Evolutionary conservation across 2,888 invertebrate genomes (phyloP), one percentile per base, ranked within the genome.

Genomic region (Chloroclysta siterata): DNA sequence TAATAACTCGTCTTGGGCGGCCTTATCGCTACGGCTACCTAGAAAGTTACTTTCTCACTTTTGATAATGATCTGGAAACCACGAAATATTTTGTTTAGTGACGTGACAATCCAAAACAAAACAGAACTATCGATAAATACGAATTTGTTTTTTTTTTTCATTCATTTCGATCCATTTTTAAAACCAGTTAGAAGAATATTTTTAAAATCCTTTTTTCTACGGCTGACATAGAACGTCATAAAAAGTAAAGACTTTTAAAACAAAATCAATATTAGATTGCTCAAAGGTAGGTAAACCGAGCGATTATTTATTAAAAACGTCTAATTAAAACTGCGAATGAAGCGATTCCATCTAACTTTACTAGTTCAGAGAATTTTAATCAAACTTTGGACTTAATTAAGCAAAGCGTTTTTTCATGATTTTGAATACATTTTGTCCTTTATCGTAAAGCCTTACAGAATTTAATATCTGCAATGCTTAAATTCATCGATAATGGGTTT

Each of bases 1-100:
- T 71, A 71, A 72, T 71, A 71, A 71, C 72, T 71, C 70, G 69
- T 69, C 63, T 69, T 70, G 72, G 65, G 61, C 62, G 63, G 66
- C 56, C 69, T 72, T 72, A 72, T 72, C 72, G 68, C 68, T 55
- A 54, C 66, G 65, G 66, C 63, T 69, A 69, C 70, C 65, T 69
- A 72, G 65, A 63, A 68, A 68, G 63, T 60, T 62, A 60, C 61
- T 64, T 69, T 72, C 72, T 66, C 71, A 70, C 69, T 71, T 67
- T 39, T 69, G 64, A 69, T 70, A 67, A 68, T 66, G 63, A 66
- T 70, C 66, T 53, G 67, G 66, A 68, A 69, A 68, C 68, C 69
- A 59, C 63, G n/a, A 68, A 69, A 70, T 61, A 61, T 66, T 66
- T 56, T 46, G 60, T 53, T 64, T 67, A 71, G 69, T 51, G 69